Evolutionary conservation across 2,888 invertebrate genomes (phyloP).

Genomic region (Protodeltote pygarga): DNA sequence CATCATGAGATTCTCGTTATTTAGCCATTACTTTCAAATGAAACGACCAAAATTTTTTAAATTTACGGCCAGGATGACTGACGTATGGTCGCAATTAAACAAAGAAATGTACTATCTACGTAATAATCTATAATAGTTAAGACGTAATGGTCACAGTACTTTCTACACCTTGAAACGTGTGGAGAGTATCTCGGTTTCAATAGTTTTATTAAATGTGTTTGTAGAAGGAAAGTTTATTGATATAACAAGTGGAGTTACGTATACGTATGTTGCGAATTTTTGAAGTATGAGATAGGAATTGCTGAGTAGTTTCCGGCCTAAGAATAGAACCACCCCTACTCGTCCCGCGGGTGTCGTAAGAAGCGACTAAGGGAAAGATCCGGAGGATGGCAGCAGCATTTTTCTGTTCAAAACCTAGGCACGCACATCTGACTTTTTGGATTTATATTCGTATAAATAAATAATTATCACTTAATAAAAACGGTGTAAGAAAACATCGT

Average conservation of each 20-base stretch:
- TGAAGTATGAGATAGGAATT: neutral
- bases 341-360: too few species aligned
- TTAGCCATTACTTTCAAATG: neutral
- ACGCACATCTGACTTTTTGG: too few species aligned
- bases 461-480: too few species aligned
- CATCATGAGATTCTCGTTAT: too few species aligned
- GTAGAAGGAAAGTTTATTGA: constrained; percentile 32
- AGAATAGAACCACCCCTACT: too few species aligned
- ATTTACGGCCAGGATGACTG: too few species aligned
- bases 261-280: neutral
- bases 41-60: neutral
- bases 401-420: too few species aligned
- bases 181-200: constrained; percentile 24
- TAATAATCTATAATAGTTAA: constrained; percentile 22
- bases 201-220: constrained; percentile 19
- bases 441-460: too few species aligned
- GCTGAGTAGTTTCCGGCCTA: too few species aligned
- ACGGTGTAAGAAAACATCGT: too few species aligned
- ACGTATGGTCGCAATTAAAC: constrained; percentile 4
- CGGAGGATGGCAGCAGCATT: too few species aligned
- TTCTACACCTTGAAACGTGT: constrained; percentile 30
- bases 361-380: too few species aligned
- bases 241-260: neutral
- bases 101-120: constrained; percentile 15
- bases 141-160: constrained; percentile 24